Base-by-base conservation (phyloP, 2,888 invertebrate species). In the Polydrusus tereticollis region DNA sequence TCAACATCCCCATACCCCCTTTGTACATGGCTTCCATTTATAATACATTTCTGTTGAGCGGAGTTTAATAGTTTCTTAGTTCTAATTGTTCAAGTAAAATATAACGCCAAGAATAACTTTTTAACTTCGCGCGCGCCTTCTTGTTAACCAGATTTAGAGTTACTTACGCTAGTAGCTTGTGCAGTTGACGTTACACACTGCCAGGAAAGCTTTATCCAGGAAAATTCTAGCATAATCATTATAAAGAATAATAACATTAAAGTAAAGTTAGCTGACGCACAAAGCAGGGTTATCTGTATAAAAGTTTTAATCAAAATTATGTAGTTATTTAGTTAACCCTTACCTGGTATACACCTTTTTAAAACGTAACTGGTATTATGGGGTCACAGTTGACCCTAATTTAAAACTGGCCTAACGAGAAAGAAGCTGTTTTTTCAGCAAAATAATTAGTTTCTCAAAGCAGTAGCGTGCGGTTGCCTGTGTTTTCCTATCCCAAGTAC, bases 71-170 rank as follows among this genome's bases (percentile, higher is more conserved):
- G 72, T 72, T 72, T 72, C 72, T 47, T 47, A 69, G 57, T 59
- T 69, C 68, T 72, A 72, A 72, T 72, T 72, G 69, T 69, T 72
- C 62, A 58, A 57, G 52, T 69, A 72, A 69, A 72, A 72, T 72
- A 72, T 69, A 41, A 64, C 59, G 68, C 55, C 21, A 59, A 64
- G 68, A 68, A 57, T 63, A 72, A 67, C 64, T 72, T 72, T 72
- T 63, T 45, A 62, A 57, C 68, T 68, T 47, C 58, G 47, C 47
- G 23, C 18, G 64, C 36, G 43, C 52, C 62, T 72, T 63, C 72
- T 72, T 72, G 64, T 69, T 72, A 72, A 70, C 65, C 52, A 65
- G 59, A 70, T 70, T 70, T 70, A 70, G 50, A 59, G 23, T 43
- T 65, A 69, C 62, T 65, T 59, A 14, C 16, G 23, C 21, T 21